phyloP scores from a whole-genome alignment of 2,888 invertebrate species.

The Agriopis marginaria region DNA sequence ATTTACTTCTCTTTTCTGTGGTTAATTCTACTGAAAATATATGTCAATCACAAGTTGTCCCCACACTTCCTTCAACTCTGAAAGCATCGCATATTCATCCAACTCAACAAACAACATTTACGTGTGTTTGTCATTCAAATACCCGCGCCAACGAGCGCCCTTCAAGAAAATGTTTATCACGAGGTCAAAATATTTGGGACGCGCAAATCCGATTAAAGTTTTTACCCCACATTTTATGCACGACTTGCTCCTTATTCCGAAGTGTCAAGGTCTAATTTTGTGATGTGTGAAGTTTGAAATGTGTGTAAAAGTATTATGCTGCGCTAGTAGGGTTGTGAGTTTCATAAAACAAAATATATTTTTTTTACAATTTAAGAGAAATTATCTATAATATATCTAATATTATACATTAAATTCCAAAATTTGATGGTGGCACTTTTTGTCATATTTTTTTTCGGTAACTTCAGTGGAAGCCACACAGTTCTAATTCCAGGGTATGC shows the following conservation, averaged over 20 bases:
- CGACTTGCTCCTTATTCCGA: conserved; percentile 20
- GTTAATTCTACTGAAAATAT: not conserved
- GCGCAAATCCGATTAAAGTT: conserved; percentile 41
- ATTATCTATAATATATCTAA: no score
- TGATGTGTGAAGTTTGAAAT: conserved; percentile 25
- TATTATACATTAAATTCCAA: no score
- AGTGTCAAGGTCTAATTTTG: conserved; percentile 38
- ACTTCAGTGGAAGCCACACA: no score
- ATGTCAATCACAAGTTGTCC: conserved; percentile 8
- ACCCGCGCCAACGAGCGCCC: conserved; percentile 26
- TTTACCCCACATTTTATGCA: conserved; percentile 30
- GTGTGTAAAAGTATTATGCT: conserved; percentile 15
- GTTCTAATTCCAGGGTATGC: no score
- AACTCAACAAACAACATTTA: conserved; percentile 23
- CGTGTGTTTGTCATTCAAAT: conserved; percentile 39
- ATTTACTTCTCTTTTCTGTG: no score
- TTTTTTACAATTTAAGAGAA: no score
- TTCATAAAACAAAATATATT: no score
- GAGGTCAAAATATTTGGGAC: conserved; percentile 42
- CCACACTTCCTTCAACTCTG: conserved; percentile 9
- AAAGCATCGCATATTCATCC: conserved; percentile 17
- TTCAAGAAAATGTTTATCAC: conserved; percentile 39
- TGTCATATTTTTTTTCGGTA: not conserved
- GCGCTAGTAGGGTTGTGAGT: conserved; percentile 16
- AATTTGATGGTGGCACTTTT: not conserved